These are phyloP conservation scores for Mythimna pallens DNA, from an alignment of 2,888 invertebrate species.

Conservation along the genomic window DNA sequence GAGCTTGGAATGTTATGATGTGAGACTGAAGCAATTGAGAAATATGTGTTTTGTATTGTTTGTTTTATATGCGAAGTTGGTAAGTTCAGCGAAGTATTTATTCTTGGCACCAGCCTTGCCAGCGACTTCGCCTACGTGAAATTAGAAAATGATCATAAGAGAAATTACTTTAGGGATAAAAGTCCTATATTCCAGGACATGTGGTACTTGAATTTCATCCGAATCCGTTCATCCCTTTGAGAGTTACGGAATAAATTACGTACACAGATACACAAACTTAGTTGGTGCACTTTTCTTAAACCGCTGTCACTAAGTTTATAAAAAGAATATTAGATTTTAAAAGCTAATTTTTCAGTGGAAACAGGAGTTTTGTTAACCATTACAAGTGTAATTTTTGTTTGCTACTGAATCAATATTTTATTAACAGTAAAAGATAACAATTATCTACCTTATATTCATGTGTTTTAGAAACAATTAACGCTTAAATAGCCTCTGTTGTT, in stretches of 20 bases:
- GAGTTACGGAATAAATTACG: not conserved
- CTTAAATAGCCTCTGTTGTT: not conserved
- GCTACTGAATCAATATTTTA: conserved; percentile 37
- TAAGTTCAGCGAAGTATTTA: not conserved
- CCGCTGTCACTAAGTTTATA: no score
- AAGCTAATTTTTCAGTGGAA: not conserved
- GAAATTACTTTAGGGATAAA: no score
- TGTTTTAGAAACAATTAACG: not conserved
- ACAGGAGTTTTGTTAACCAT: no score
- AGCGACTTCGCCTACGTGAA: no score
- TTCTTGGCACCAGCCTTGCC: not conserved
- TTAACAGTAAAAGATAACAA: conserved; percentile 23
- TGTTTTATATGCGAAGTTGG: conserved; percentile 1
- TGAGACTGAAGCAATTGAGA: conserved; percentile 40
- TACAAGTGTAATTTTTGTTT: conserved; percentile 2
- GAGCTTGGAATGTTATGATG: conserved; percentile 47
- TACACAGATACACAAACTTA: not conserved
- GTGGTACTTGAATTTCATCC: no score
- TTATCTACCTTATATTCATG: conserved; percentile 2
- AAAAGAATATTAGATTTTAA: not conserved
- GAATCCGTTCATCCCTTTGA: no score
- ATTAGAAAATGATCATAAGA: no score
- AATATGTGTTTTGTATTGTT: conserved; percentile 1
- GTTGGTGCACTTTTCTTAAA: no score
- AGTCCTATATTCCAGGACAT: no score